Evolutionary conservation across 2,797 vertebrate species (phyloP).

Genomic region (Hapalemur alaotrensis): DNA sequence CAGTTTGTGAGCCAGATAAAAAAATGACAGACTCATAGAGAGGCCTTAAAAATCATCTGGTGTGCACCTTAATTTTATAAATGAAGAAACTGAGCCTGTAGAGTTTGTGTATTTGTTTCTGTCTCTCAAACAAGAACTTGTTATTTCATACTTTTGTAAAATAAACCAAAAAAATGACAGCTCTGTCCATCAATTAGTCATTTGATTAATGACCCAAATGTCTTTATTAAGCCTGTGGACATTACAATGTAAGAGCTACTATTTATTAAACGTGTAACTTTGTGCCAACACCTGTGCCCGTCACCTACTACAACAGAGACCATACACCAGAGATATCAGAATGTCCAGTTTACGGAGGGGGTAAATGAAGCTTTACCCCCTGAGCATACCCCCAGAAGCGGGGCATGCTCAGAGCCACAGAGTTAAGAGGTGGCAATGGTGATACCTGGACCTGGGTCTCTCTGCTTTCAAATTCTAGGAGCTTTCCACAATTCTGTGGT

Average conservation of each 20-base stretch:
- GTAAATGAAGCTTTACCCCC: background rate
- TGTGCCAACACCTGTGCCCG: background rate
- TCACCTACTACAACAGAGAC: slow-evolving; percentile 20
- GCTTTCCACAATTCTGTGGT: background rate
- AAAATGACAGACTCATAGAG: slow-evolving; percentile 42
- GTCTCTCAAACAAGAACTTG: background rate
- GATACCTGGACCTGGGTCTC: background rate
- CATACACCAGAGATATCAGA: background rate
- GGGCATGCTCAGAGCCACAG: background rate
- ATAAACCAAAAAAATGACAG: slow-evolving; percentile 36
- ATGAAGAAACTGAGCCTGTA: background rate
- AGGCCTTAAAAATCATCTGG: slow-evolving; percentile 41
- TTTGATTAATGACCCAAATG: slow-evolving; percentile 44
- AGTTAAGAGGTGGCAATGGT: background rate
- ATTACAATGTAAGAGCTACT: background rate
- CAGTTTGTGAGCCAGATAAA: slow-evolving; percentile 49
- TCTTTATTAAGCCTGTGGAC: background rate
- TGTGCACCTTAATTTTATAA: background rate
- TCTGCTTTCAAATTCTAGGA: background rate
- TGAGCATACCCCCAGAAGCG: too few relatives aligned
- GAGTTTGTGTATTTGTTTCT: background rate
- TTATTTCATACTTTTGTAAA: slow-evolving; percentile 31
- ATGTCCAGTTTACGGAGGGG: background rate
- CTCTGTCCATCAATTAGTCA: background rate
- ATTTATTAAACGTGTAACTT: slow-evolving; percentile 1